Base-by-base conservation (phyloP, 2,113 vertebrate genomes). In the Semnornis frantzii region DNA sequence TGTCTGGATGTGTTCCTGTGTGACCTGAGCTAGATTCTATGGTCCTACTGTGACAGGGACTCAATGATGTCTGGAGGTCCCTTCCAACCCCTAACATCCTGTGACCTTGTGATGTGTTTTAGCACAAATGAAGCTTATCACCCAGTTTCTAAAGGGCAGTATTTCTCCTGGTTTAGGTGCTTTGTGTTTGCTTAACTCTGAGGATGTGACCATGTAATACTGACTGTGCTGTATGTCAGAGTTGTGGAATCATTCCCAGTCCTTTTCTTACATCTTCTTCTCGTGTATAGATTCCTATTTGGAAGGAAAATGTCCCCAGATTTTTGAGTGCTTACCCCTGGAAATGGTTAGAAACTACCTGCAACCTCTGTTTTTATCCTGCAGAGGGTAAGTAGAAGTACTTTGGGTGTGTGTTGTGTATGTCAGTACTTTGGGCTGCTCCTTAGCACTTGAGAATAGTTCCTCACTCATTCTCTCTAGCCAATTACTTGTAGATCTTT, bases 401-500 rank as follows among this genome's bases (percentile, higher is more conserved):
- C 19, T 89, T 42, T 88, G 48, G 5, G 15, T 25, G 21, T 44
- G 30, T 84, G 20, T 65, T 69, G 5, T 83, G 9, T 55, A 21
- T 50, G 30, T 85, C 34, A 72, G 31, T 46, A 14, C n/a, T 70
- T 78, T 79, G 87, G 60, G 25, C 60, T 88, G 33, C 83, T 65
- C 34, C 82, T 91, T 81, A 88, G 44, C n/a, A 46, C 55, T 93
- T 71, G 73, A 75, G 82, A 86, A 85, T 52, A 37, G 21, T 21
- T 90, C 60, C 68, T 92, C 44, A 5, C 12, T 87, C 58, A 19
- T 92, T 83, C 88, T 88, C 66, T 94, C 11, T 65, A 90, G 89
- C 91, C 92, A 95, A 66, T 57, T 95, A 11, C 92, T 95, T 72
- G 65, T 75, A 86, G 82, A 88, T 94, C 64, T 92, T 88, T 83